phyloP scores from a whole-genome alignment of 2,113 vertebrate genomes.

The Corvus moneduloides region DNA sequence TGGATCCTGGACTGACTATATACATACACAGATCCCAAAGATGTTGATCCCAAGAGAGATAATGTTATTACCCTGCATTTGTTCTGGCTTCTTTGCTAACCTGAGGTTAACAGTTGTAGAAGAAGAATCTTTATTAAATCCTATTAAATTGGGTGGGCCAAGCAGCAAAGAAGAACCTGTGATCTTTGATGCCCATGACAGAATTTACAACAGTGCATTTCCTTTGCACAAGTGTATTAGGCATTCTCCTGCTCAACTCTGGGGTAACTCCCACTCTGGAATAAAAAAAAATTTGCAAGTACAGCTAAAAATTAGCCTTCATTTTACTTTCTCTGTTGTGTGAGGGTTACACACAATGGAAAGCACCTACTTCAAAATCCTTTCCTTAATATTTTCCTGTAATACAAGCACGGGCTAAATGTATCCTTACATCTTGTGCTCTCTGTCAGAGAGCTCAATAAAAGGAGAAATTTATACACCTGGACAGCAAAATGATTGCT shows the following conservation, averaged over 20 bases:
- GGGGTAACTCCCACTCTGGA: background rate
- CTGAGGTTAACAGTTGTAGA: background rate
- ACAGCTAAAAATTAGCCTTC: background rate
- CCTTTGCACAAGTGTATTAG: background rate
- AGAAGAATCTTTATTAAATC: background rate
- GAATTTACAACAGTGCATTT: background rate
- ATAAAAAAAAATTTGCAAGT: background rate
- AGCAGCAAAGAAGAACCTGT: background rate
- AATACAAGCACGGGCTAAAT: background rate
- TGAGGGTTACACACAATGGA: background rate
- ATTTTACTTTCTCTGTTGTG: background rate
- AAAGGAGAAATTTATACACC: constrained; percentile 44
- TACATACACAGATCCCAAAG: background rate
- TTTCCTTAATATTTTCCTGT: constrained; percentile 48
- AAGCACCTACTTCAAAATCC: constrained; percentile 32
- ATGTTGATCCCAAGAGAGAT: background rate
- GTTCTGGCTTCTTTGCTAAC: background rate
- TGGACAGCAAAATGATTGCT: background rate
- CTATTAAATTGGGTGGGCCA: background rate
- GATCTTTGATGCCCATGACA: background rate
- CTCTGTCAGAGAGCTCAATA: constrained; percentile 41
- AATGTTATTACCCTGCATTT: background rate
- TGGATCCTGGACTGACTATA: background rate
- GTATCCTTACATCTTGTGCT: background rate
- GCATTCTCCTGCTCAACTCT: background rate